Evolutionary conservation across 2,797 vertebrate genomes (phyloP).

Genomic region (Micrastur ruficollis): DNA sequence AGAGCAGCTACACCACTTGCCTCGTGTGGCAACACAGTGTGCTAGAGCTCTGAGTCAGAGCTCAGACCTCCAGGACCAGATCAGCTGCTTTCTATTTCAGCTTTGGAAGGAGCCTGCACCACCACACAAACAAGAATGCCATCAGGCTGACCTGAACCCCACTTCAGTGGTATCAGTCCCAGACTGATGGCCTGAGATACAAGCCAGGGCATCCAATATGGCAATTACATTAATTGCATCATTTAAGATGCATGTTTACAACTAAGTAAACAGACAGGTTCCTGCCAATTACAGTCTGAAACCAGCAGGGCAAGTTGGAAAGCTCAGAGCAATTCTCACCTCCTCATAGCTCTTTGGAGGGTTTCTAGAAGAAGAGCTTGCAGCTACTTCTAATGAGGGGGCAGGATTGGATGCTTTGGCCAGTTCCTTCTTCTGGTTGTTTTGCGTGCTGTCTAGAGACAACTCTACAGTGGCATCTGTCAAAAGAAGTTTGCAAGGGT

Average conservation of each 20-base stretch:
- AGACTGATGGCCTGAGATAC: background rate
- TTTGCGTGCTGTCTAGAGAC: conserved; percentile 87
- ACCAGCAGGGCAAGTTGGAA: background rate
- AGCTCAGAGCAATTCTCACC: conserved; percentile 71
- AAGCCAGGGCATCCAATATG: background rate
- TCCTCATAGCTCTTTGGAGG: conserved; percentile 82
- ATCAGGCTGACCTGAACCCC: background rate
- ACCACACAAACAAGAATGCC: fast-evolving
- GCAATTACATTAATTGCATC: background rate
- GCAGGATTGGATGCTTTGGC: conserved; percentile 74
- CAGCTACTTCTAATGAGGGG: conserved; percentile 70
- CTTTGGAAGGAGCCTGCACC: background rate
- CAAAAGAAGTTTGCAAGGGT: conserved; percentile 42
- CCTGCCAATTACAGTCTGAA: background rate
- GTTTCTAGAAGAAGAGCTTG: conserved; percentile 72
- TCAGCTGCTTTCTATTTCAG: fast-evolving
- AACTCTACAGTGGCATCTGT: conserved; percentile 95
- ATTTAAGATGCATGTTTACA: background rate
- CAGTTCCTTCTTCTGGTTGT: conserved; percentile 77
- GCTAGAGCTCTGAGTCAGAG: background rate
- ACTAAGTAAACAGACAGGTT: background rate
- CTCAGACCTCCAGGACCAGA: background rate
- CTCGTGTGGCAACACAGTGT: background rate
- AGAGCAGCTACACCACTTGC: background rate
- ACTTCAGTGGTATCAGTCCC: background rate